A percentile compares a stretch with the other conserved stretches of the same genome.
phyloP scores from a whole-genome alignment of 92 coral and sea anemone genomes.

The Plumapathes pennacea region DNA sequence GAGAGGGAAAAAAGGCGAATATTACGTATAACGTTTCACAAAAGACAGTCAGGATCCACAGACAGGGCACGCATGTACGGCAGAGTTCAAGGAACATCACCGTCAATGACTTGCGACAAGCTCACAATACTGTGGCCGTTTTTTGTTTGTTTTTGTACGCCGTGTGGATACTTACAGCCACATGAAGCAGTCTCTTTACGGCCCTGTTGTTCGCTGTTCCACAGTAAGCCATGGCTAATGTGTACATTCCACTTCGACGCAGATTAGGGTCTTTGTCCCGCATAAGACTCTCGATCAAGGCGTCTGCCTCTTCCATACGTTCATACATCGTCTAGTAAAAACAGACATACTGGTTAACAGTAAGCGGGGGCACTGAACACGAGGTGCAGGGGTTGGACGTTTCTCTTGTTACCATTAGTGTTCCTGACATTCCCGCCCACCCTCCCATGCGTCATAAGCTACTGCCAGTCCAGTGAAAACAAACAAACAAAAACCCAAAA shows the following conservation, averaged over 20 bases:
- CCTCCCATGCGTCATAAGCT: no score
- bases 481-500: no score
- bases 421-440: no score
- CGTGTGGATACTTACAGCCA: constrained; percentile 91
- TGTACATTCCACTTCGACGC: constrained; percentile 97
- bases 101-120: no score
- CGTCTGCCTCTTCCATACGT: constrained; percentile 98
- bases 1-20: neutral
- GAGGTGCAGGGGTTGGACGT: no score
- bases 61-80: no score
- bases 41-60: no score
- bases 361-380: no score
- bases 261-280: constrained; percentile 94
- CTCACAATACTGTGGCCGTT: no score
- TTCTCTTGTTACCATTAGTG: neutral
- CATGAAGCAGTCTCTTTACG: constrained; percentile 90
- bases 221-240: constrained; percentile 98
- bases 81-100: no score
- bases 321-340: constrained; percentile 85
- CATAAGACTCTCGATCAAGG: constrained; percentile 85
- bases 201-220: constrained; percentile 98
- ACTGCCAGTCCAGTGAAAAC: no score
- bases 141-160: no score
- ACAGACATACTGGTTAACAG: neutral
- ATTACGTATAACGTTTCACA: neutral